Evolutionary conservation across 1,140 invertebrate genomes (phyloP).

Genomic region (Sminthurides bifidus): DNA sequence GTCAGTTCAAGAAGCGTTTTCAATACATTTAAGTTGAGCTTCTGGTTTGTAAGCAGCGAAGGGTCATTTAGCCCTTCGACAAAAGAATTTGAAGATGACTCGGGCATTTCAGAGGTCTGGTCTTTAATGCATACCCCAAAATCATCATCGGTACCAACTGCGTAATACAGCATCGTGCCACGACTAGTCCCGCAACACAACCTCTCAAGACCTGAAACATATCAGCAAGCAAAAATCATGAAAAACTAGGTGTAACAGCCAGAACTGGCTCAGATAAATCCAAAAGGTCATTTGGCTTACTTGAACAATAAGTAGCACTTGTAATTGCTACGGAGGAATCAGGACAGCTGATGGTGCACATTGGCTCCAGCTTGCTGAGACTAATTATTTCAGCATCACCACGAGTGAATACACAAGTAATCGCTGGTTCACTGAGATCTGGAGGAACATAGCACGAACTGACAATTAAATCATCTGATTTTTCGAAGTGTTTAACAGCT

Average conservation of each 20-base stretch:
- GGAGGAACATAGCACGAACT: conserved; percentile 15
- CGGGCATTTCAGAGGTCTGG: neutral
- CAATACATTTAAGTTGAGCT: conserved; percentile 39
- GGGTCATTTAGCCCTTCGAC: too few species aligned
- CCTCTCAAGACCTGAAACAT: conserved; percentile 55
- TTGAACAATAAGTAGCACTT: conserved; percentile 25
- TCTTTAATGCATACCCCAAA: neutral
- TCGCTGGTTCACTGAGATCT: neutral
- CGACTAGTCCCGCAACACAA: conserved; percentile 66
- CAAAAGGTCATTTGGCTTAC: conserved; percentile 15
- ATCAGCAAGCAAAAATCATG: conserved; percentile 4
- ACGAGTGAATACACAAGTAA: conserved; percentile 15
- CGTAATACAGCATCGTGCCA: conserved; percentile 68
- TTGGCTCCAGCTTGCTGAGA: conserved; percentile 27
- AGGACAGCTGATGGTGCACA: conserved; percentile 42
- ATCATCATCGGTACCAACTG: neutral
- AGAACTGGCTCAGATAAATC: conserved; percentile 15
- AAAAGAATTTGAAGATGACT: too few species aligned
- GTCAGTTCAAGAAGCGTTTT: conserved; percentile 50
- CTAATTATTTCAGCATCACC: conserved; percentile 20
- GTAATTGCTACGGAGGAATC: conserved; percentile 16
- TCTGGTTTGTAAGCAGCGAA: neutral
- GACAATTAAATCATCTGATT: conserved; percentile 12
- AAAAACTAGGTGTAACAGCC: neutral
- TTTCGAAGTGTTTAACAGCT: too few species aligned